Conservation (phyloP, 1,140 invertebrate species). For the Venturia canescens region DNA sequence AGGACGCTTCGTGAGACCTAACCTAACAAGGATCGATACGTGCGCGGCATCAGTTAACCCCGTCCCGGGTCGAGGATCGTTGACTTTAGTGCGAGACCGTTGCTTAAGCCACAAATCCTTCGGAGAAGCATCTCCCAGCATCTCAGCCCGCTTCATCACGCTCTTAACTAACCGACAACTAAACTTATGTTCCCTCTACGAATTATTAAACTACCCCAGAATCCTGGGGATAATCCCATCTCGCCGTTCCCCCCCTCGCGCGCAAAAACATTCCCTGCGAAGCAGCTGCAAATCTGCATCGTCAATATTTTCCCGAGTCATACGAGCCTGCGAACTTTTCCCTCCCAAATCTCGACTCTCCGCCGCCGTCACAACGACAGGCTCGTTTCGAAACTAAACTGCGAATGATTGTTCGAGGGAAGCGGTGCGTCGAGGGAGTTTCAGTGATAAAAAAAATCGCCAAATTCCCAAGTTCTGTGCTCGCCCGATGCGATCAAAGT, state of each 20-base stretch:
- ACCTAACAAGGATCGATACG: constrained; percentile 37
- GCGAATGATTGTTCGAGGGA: too few species aligned
- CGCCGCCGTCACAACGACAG: too few species aligned
- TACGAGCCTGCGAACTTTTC: too few species aligned
- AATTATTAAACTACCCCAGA: constrained; percentile 4
- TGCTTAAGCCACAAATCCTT: constrained; percentile 36
- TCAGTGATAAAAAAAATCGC: too few species aligned
- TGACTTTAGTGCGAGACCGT: constrained; percentile 41
- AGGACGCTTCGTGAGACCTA: background rate
- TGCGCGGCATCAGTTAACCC: constrained; percentile 31
- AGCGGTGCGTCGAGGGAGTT: too few species aligned
- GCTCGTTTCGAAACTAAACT: too few species aligned
- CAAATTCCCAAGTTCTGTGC: too few species aligned
- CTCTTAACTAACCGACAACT: constrained; percentile 31
- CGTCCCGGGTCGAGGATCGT: constrained; percentile 48
- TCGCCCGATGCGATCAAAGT: too few species aligned
- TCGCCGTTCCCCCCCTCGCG: background rate
- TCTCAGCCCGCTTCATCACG: background rate
- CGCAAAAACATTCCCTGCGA: background rate
- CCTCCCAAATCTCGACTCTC: too few species aligned
- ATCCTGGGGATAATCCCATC: background rate
- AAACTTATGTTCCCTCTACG: constrained; percentile 25
- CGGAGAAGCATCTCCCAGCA: background rate
- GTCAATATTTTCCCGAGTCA: too few species aligned
- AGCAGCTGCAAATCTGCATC: background rate